These are phyloP conservation scores for Pachypanchax playfairii DNA, from an alignment of 2,113 vertebrate species.

Conservation along the genomic window DNA sequence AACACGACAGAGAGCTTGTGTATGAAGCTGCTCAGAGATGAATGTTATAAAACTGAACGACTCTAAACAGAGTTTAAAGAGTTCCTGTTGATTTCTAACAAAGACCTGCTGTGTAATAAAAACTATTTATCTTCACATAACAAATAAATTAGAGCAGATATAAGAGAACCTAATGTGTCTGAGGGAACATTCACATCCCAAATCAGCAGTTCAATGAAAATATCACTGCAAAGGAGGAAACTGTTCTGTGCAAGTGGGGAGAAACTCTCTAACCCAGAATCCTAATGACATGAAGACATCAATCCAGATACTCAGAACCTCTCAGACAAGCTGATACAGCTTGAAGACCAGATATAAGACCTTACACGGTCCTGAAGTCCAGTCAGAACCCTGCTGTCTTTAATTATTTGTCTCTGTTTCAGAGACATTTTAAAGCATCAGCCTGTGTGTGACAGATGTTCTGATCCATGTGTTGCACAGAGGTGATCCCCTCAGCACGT, in stretches of 20 bases:
- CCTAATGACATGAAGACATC: no score
- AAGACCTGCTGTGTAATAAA: constrained; percentile 8
- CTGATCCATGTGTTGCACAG: no score
- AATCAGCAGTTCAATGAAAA: constrained; percentile 30
- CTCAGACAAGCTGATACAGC: no score
- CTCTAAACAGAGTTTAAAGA: constrained; percentile 27
- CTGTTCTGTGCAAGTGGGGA: constrained; percentile 26
- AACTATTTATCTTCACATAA: constrained; percentile 8
- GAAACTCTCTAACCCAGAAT: constrained; percentile 2
- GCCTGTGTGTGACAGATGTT: no score
- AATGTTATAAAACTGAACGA: not conserved
- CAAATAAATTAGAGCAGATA: constrained; percentile 21
- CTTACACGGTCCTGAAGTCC: no score
- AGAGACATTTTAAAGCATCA: no score
- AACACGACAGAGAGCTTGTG: not conserved
- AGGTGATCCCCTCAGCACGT: no score
- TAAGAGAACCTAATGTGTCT: constrained; percentile 26
- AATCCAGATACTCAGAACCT: no score
- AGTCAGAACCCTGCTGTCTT: no score
- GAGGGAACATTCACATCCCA: constrained; percentile 12
- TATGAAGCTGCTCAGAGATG: not conserved
- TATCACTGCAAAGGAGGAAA: constrained; percentile 36
- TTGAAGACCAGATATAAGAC: no score
- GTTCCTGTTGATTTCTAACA: constrained; percentile 35
- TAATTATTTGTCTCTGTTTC: no score